Base-by-base conservation (phyloP, 2,888 invertebrate species). In the Phania funesta region DNA sequence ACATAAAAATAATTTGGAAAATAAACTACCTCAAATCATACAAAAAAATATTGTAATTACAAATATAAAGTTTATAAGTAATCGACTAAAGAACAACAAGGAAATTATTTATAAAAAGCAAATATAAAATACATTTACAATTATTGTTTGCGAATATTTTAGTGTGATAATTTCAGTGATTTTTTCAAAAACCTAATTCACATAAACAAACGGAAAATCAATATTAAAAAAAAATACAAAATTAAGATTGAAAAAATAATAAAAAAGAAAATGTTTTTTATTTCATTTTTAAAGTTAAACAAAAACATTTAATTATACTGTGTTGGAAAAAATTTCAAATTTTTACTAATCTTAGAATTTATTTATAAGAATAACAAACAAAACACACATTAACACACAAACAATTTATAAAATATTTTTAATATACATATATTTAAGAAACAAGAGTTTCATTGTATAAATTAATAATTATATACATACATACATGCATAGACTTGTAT, bases 251-350 rank as follows among this genome's bases (percentile, higher is more conserved):
- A 24, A n/a, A 38, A 58, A 41, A 18, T 18, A 26, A 50, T 16
- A 41, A 62, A 73, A 71, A 26, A 76, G 22, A 29, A 73, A 65
- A 76, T 48, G 22, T 62, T 44, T 35, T 60, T 52, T 20, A 29
- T 78, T 76, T 18, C 18, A 7, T 44, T 60, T 79, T 65, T 16
- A 41, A 58, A 32, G 7, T 60, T 73, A 48, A 65, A 58, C 56
- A 78, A 79, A 80, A 75, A 44, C 50, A 83, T 78, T 80, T 38
- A 46, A 68, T 68, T 32, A 64, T 50, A 78, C 74, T 74, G 82
- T 82, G 81, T 82, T 82, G 74, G 22, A 75, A 82, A 74, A 65
- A 82, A 75, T 82, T 82, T 54, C 52, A 82, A 82, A 78, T 82
- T 82, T 75, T 73, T 70, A 65, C 29, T 82, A 82, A 52, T 20